These are phyloP conservation scores for Megastigmus dorsalis DNA, from an alignment of 2,888 invertebrate species.

Conservation along the genomic window DNA sequence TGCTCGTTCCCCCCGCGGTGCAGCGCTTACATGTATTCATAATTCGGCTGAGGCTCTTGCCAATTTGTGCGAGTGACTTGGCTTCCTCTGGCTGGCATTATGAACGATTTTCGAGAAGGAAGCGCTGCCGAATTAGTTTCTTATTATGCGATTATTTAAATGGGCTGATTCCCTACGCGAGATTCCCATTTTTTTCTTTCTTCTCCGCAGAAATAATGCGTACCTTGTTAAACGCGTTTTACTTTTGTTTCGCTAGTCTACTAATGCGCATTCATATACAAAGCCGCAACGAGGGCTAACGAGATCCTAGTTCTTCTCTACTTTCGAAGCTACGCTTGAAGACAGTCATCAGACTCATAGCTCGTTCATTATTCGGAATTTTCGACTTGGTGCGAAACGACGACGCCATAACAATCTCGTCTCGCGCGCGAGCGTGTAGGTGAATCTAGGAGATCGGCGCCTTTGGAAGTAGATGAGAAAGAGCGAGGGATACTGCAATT, in stretches of 20 bases:
- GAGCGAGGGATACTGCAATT: slow-evolving; percentile 43
- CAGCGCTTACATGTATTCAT: too few relatives aligned
- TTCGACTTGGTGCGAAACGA: background rate
- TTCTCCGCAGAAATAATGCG: slow-evolving; percentile 23
- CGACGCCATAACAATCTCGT: slow-evolving; percentile 31
- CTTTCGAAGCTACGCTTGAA: slow-evolving; percentile 14
- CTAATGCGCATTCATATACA: slow-evolving; percentile 26
- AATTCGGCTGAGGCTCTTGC: background rate
- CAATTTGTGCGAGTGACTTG: slow-evolving; percentile 40
- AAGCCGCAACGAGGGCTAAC: background rate
- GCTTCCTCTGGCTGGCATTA: background rate
- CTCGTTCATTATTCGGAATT: slow-evolving; percentile 10
- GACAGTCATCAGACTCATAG: slow-evolving; percentile 4
- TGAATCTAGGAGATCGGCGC: slow-evolving; percentile 26
- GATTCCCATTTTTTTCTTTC: slow-evolving; percentile 9
- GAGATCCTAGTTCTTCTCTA: slow-evolving; percentile 39
- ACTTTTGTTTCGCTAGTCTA: background rate
- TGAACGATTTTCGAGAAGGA: background rate
- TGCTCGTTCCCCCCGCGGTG: background rate
- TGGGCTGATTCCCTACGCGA: slow-evolving; percentile 16
- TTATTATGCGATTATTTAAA: slow-evolving; percentile 48
- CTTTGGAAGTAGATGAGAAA: slow-evolving; percentile 14
- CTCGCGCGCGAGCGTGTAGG: background rate
- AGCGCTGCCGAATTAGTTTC: slow-evolving; percentile 11
- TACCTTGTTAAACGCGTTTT: slow-evolving; percentile 33